Percentiles rank a stretch among this genome's conserved stretches.
phyloP scores from a whole-genome alignment of 2,888 invertebrate species.

The Ischnura elegans region DNA sequence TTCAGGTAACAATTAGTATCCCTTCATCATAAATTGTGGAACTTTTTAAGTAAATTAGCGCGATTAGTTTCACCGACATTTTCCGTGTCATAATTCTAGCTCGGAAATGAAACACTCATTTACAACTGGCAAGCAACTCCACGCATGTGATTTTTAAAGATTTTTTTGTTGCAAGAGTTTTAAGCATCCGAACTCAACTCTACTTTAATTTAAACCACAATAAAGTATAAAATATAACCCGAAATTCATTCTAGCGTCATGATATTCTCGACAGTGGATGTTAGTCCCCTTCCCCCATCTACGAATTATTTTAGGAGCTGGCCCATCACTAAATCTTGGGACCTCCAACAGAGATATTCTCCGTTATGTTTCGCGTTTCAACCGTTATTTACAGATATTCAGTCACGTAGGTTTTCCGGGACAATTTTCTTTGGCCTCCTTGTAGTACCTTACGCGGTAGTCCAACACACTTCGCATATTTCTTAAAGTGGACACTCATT shows the following conservation, averaged over 20 bases:
- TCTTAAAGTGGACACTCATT: background rate
- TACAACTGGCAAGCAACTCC: too few species aligned
- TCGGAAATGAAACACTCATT: too few species aligned
- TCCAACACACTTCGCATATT: background rate
- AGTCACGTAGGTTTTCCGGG: background rate
- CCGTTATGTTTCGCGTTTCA: background rate
- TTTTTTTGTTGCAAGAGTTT: too few species aligned
- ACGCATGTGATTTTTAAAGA: too few species aligned
- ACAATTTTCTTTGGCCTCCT: background rate
- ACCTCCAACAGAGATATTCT: background rate
- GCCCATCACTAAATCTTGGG: constrained; percentile 1
- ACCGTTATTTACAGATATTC: background rate
- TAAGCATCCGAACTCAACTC: too few species aligned
- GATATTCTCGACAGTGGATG: too few species aligned
- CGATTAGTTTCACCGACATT: too few species aligned
- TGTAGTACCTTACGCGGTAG: background rate
- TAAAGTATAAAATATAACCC: background rate
- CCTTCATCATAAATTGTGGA: too few species aligned
- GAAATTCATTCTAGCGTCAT: background rate
- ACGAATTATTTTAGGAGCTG: background rate
- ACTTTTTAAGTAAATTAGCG: too few species aligned
- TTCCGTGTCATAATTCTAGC: too few species aligned
- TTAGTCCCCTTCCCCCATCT: background rate
- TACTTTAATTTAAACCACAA: too few species aligned
- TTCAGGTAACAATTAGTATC: too few species aligned